Evolutionary conservation across 1,140 invertebrate species (phyloP), one percentile per base, ranked within the genome.

Genomic region (Trinorchestia longiramus): DNA sequence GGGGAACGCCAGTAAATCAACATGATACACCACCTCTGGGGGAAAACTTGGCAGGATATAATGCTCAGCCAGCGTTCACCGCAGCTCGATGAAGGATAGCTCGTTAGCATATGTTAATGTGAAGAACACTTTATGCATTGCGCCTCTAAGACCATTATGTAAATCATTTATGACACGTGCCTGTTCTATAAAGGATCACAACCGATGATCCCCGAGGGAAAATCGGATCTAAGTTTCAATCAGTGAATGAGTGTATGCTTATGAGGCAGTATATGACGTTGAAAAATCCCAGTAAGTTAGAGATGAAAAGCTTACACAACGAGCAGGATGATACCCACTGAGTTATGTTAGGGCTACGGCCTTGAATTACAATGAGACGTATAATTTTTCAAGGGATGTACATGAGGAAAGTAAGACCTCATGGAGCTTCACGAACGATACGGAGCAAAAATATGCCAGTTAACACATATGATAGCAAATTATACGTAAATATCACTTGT

Each of bases 121-220:
- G 43, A 44, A 15, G 92, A 45, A 23, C 92, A 11, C 44, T 94
- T 94, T 47, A 94, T 94, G 40, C 44, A 94, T 0, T 94, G 92
- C 92, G 3, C 43, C 43, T 47, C 92, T 47, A 94, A 94, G 92
- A 23, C 92, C 44, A 94, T 94, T 94, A 94, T 94, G 92, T 44
- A 94, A 44, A 94, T 94, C 92, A 43, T 94, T 94, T 94, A 94
- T 94, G 92, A 94, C 92, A 94, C 92, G 44, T 94, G 92, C 44
- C 92, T 94, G 92, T 94, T 94, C 92, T 45, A 44, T 94, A 94
- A 94, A 94, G 92, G 92, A 94, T 94, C 92, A 94, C 92, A 94
- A 45, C 92, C 47, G 92, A 94, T 94, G 92, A 94, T 94, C 8
- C 92, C 92, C 43, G 44, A 40, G 43, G 92, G 43, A 94, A 92